Evolutionary conservation across 2,113 vertebrate species (phyloP), one percentile per base, ranked within the genome.

Genomic region (Spizaetus ornatus): DNA sequence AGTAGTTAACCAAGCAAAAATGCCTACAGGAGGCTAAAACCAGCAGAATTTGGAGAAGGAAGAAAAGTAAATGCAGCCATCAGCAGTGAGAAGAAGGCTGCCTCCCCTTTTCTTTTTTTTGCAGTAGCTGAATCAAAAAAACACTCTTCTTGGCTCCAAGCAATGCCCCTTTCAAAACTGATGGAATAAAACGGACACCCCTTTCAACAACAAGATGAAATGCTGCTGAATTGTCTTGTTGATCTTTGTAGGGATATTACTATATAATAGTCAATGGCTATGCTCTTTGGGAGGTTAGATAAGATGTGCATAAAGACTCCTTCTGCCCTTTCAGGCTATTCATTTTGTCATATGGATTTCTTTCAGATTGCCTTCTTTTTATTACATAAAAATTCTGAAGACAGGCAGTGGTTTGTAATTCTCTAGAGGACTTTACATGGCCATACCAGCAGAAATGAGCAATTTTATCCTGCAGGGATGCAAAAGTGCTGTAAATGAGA

Each of bases 121-220:
- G 16, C 40, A 77, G 22, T 36, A 88, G 18, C 23, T 81, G 63
- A 92, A 88, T 70, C 17, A 86, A 85, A 59, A n/a, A 8, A 1
- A 0, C 22, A 22, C 1, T 1, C 12, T 62, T 20, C 85, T 86
- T 73, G 69, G 79, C 82, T 95, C 55, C 62, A 77, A 72, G 90
- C 92, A 92, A 80, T 80, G 23, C 6, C 50, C 32, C 63, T 92
- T 96, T 92, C 90, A 95, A 70, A 96, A 85, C 34, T 9, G 21
- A 80, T 66, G 63, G 90, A 92, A n/a, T 83, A 92, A 94, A 95
- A 66, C 3, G 1, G 76, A 92, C 86, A 78, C 83, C 48, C 94
- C 50, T 88, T 71, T 93, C 56, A 93, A 90, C 94, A 55, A 67
- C 59, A 84, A 83, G 47, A 34, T 81, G 92, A 96, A 91, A 74